Evolutionary conservation across 2,888 invertebrate species (phyloP).

Genomic region (Proisotoma minuta): DNA sequence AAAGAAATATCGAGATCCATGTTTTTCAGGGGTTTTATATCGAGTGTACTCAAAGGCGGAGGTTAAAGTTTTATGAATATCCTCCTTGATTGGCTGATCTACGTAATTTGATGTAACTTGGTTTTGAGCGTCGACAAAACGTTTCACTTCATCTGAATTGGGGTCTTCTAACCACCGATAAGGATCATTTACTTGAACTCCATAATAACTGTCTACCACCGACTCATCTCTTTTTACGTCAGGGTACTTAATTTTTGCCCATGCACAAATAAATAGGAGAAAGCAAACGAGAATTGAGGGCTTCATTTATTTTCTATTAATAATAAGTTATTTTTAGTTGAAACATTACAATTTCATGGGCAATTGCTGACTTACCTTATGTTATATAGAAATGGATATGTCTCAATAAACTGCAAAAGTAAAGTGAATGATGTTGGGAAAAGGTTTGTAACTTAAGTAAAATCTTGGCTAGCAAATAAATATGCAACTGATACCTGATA

Average conservation of each 20-base stretch:
- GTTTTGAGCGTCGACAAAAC: conserved; percentile 40
- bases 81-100: neutral
- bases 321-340: too few species aligned
- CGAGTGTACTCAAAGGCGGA: conserved; percentile 30
- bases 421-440: too few species aligned
- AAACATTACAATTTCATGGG: too few species aligned
- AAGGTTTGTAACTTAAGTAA: too few species aligned
- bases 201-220: conserved; percentile 75
- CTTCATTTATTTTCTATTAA: too few species aligned
- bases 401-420: too few species aligned
- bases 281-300: neutral
- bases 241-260: conserved; percentile 61
- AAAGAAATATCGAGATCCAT: conserved; percentile 53
- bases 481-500: too few species aligned
- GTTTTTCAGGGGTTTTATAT: conserved; percentile 21
- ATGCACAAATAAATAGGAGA: neutral
- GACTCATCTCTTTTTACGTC: conserved; percentile 69
- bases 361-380: too few species aligned
- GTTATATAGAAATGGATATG: too few species aligned
- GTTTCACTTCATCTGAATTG: conserved; percentile 33
- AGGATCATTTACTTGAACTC: conserved; percentile 60
- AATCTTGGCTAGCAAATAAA: too few species aligned
- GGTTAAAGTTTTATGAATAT: conserved; percentile 24
- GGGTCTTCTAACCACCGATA: conserved; percentile 45
- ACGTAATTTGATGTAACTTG: conserved; percentile 32